Conservation (phyloP, 2,888 invertebrate species). For the Habroteleia sp. region DNA sequence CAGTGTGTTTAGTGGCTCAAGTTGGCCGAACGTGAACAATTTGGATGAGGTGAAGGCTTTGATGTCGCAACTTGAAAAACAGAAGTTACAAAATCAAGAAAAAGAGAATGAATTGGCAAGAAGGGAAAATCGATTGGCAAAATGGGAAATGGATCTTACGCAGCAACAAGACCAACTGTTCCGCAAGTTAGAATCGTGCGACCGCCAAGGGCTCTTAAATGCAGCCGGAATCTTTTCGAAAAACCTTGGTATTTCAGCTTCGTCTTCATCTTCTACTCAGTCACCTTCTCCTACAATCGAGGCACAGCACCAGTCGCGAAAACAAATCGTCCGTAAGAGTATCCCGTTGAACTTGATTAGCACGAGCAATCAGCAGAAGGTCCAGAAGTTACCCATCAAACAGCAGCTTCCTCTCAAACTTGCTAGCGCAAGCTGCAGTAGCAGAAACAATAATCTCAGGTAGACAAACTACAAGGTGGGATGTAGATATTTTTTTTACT, state of each 20-base stretch:
- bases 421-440: slow-evolving; percentile 83
- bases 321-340: slow-evolving; percentile 81
- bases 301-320: slow-evolving; percentile 69
- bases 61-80: too few relatives aligned
- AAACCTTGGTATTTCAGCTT: slow-evolving; percentile 79
- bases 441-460: slow-evolving; percentile 77
- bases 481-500: slow-evolving; percentile 22
- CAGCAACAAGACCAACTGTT: slow-evolving; percentile 96
- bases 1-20: slow-evolving; percentile 69
- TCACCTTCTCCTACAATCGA: slow-evolving; percentile 11
- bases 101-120: slow-evolving; percentile 87
- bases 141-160: slow-evolving; percentile 92
- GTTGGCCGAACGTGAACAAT: slow-evolving; percentile 84
- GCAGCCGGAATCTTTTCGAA: slow-evolving; percentile 83
- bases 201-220: slow-evolving; percentile 86
- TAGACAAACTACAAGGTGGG: slow-evolving; percentile 61
- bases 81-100: too few relatives aligned
- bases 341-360: slow-evolving; percentile 89
- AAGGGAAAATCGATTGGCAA: slow-evolving; percentile 86
- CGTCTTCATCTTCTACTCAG: slow-evolving; percentile 18
- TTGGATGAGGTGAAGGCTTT: too few relatives aligned
- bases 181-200: slow-evolving; percentile 91
- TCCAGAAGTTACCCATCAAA: slow-evolving; percentile 85
- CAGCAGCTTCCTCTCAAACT: slow-evolving; percentile 95
- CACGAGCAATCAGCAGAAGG: slow-evolving; percentile 90